Evolutionary conservation across 2,888 invertebrate genomes (phyloP), one percentile per base, ranked within the genome.

Genomic region (Nemapogon koenigi): DNA sequence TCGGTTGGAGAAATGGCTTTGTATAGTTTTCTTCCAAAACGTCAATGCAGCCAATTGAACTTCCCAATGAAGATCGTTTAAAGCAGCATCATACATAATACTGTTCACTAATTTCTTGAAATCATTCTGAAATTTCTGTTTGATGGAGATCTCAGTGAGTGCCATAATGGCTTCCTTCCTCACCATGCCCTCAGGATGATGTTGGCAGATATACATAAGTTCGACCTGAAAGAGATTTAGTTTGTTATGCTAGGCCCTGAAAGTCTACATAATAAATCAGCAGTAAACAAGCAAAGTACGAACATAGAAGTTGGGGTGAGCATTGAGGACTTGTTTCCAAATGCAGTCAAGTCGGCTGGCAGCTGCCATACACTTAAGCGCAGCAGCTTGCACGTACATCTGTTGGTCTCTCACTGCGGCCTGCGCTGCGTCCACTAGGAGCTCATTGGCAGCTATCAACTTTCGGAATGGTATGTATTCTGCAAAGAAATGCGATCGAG

Each of bases 51-150:
- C 83, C 2, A 83, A 61, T 59, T 88, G 88, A 0, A 89, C 89
- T 60, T 90, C 89, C 88, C 89, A 88, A 50, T 89, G 84, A 10
- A 89, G 63, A 61, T 90, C 90, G 10, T 79, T 68, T 0, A 83
- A 69, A 1, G 85, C 83, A 1, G 85, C 84, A 30, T 73, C 62
- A 3, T 80, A 68, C 79, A 89, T 84, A 0, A 83, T 71, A 18
- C 73, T 68, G 47, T 81, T 83, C 36, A 89, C 64, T 1, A 62
- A 56, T 18, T 68, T 66, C 38, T 78, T 63, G 41, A 80, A 67
- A 28, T 67, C 64, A 37, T 55, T 56, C 33, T 78, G 62, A 49
- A 86, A 80, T 46, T 81, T 81, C 41, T 85, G 83, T 49, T 84
- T 67, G 27, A 78, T 65, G 48, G 84, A 87, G 30, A 89, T 72